A percentile compares a stretch with the other conserved stretches of the same genome.
Evolutionary conservation across 1,140 invertebrate species (phyloP).

Genomic region (Solen grandis): DNA sequence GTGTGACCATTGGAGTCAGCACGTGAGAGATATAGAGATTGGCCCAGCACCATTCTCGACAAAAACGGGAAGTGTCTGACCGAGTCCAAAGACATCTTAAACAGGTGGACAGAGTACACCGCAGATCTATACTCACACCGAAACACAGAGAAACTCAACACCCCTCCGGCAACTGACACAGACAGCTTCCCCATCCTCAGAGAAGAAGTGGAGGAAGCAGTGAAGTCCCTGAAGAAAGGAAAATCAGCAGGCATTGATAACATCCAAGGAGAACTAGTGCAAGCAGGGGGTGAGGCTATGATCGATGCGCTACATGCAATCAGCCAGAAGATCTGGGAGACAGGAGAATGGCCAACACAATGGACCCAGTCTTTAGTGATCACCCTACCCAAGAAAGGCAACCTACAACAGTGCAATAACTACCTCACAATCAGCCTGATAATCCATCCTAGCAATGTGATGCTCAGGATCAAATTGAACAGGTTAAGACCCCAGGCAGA

Average conservation of each 20-base stretch:
- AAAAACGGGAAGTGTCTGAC: too few relatives aligned
- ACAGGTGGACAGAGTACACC: too few relatives aligned
- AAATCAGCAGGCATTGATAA: slow-evolving; percentile 60
- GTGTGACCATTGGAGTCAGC: slow-evolving; percentile 30
- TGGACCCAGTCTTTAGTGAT: too few relatives aligned
- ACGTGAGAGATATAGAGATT: slow-evolving; percentile 25
- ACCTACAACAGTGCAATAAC: slow-evolving; percentile 54
- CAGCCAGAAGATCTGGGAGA: too few relatives aligned
- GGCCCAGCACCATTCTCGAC: slow-evolving; percentile 22
- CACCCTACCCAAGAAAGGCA: slow-evolving; percentile 59
- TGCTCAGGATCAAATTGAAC: slow-evolving; percentile 51
- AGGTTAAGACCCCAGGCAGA: slow-evolving; percentile 35
- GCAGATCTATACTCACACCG: too few relatives aligned
- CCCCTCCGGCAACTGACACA: too few relatives aligned
- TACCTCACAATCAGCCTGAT: slow-evolving; percentile 56
- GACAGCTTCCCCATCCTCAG: too few relatives aligned
- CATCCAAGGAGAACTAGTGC: slow-evolving; percentile 52
- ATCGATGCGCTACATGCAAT: too few relatives aligned
- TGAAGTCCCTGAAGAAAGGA: slow-evolving; percentile 53
- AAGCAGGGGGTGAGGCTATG: too few relatives aligned
- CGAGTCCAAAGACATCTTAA: too few relatives aligned
- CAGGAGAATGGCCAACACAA: too few relatives aligned
- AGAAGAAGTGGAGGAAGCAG: slow-evolving; percentile 57
- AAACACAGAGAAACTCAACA: too few relatives aligned
- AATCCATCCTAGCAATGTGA: slow-evolving; percentile 57